Conservation (phyloP, 2,888 invertebrate genomes). For the Scotopteryx bipunctaria region DNA sequence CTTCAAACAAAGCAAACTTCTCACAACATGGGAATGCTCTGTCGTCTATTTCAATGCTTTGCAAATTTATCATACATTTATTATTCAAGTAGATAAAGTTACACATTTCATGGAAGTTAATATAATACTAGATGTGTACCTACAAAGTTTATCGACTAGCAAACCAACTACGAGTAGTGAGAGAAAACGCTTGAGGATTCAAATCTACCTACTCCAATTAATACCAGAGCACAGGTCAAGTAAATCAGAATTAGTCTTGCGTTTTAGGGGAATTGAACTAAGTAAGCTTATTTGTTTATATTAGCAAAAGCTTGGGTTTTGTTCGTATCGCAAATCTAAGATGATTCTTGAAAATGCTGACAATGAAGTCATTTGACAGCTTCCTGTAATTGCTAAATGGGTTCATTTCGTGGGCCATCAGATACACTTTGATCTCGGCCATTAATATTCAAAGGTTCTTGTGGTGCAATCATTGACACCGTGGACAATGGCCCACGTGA, state of each 20-base stretch:
- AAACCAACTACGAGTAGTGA: constrained; percentile 6
- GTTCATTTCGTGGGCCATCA: constrained; percentile 42
- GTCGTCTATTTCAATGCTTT: constrained; percentile 27
- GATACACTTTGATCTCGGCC: constrained; percentile 55
- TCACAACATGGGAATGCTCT: constrained; percentile 18
- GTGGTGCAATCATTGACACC: constrained; percentile 57
- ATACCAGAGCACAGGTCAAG: constrained; percentile 19
- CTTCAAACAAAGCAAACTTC: constrained; percentile 12
- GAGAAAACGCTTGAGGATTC: constrained; percentile 24
- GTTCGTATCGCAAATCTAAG: background rate
- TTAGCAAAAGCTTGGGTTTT: background rate
- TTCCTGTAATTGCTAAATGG: constrained; percentile 34
- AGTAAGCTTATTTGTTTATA: constrained; percentile 10
- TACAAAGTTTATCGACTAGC: constrained; percentile 21
- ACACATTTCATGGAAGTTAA: constrained; percentile 32
- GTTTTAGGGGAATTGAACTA: background rate
- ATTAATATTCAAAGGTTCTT: constrained; percentile 70
- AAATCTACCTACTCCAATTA: constrained; percentile 24
- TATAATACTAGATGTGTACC: constrained; percentile 9
- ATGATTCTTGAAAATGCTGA: constrained; percentile 9
- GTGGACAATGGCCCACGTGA: constrained; percentile 35
- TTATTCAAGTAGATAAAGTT: constrained; percentile 33
- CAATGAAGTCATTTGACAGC: constrained; percentile 29
- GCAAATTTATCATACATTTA: constrained; percentile 31
- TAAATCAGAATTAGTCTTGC: constrained; percentile 25